phyloP scores from a whole-genome alignment of 2,888 invertebrate species.

The Pseudoips prasinana region DNA sequence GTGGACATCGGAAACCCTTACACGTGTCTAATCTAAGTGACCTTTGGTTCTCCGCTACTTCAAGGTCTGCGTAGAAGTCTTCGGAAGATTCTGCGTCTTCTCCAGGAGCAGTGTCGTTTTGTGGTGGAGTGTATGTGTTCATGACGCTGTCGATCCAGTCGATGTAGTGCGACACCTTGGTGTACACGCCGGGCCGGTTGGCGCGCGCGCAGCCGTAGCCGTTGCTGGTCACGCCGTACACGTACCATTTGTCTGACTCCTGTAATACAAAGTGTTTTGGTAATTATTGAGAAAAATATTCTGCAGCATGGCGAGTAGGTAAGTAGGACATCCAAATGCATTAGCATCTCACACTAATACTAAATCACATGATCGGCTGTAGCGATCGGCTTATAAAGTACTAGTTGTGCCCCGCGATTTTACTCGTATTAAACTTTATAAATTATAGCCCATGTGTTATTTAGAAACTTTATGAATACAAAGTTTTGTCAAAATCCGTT shows the following conservation, averaged over 20 bases:
- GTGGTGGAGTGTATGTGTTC: slow-evolving; percentile 50
- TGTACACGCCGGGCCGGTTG: slow-evolving; percentile 90
- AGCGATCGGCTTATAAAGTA: too few relatives aligned
- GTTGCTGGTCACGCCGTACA: slow-evolving; percentile 88
- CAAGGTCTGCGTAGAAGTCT: slow-evolving; percentile 65
- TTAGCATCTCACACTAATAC: too few relatives aligned
- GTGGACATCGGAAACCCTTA: slow-evolving; percentile 87
- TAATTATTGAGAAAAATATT: too few relatives aligned
- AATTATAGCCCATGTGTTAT: too few relatives aligned
- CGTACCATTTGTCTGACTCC: slow-evolving; percentile 76
- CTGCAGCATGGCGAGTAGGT: not conserved
- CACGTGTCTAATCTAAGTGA: slow-evolving; percentile 69
- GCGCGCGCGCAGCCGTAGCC: slow-evolving; percentile 91
- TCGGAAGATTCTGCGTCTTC: slow-evolving; percentile 47
- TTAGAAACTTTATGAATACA: too few relatives aligned
- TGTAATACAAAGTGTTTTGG: slow-evolving; percentile 39
- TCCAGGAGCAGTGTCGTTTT: slow-evolving; percentile 38
- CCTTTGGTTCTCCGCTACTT: slow-evolving; percentile 67
- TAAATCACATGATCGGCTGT: too few relatives aligned
- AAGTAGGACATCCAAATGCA: too few relatives aligned
- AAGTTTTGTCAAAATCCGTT: too few relatives aligned
- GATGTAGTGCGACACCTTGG: slow-evolving; percentile 88
- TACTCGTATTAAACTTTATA: too few relatives aligned
- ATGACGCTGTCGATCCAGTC: slow-evolving; percentile 86
- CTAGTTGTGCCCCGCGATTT: too few relatives aligned